These are phyloP conservation scores for Gnathonemus longibarbis DNA, from an alignment of 2,113 vertebrate genomes.

Conservation along the genomic window DNA sequence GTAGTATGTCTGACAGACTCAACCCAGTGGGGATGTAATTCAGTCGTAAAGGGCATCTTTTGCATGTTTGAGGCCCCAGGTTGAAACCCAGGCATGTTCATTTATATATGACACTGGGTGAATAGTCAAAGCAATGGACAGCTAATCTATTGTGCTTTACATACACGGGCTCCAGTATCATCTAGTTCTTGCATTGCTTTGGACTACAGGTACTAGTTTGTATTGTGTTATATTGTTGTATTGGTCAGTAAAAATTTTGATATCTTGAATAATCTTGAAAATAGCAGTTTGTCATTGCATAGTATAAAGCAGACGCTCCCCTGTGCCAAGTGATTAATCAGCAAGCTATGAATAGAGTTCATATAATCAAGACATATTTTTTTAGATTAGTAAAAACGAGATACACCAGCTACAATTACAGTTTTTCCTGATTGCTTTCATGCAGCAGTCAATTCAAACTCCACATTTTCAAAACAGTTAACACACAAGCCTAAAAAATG, in stretches of 20 bases:
- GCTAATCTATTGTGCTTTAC: neutral
- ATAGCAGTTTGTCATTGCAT: neutral
- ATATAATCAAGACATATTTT: neutral
- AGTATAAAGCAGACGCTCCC: neutral
- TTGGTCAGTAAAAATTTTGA: neutral
- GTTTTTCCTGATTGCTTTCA: too few relatives aligned
- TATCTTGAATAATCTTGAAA: neutral
- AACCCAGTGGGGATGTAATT: conserved; percentile 26
- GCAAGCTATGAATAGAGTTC: neutral
- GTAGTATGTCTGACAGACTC: conserved; percentile 35
- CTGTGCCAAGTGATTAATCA: neutral
- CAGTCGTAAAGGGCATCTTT: neutral
- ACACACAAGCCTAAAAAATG: too few relatives aligned
- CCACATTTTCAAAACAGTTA: too few relatives aligned
- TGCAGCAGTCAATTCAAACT: too few relatives aligned
- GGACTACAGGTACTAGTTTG: neutral
- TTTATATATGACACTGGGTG: neutral
- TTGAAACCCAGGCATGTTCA: neutral
- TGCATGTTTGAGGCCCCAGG: neutral
- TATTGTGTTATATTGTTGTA: neutral
- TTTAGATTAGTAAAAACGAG: neutral
- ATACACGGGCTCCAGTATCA: neutral
- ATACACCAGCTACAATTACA: neutral
- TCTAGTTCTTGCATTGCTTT: neutral
- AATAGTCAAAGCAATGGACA: neutral